A percentile compares a stretch with the other conserved stretches of the same genome.
These are phyloP conservation scores for Eulemur rubriventer DNA, from an alignment of 2,797 vertebrate species.

Conservation along the genomic window DNA sequence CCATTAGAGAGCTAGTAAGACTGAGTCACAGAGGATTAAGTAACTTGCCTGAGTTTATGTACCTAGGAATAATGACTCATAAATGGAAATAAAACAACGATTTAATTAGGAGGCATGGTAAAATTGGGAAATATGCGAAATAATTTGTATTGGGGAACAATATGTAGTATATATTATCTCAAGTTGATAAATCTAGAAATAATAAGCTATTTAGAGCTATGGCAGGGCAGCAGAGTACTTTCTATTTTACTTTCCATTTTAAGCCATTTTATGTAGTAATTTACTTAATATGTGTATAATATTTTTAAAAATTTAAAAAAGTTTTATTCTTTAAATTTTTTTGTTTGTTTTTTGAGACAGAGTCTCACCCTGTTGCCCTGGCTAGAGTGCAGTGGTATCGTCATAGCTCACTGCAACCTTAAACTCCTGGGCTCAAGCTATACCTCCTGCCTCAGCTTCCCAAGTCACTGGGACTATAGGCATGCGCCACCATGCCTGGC, in stretches of 20 bases:
- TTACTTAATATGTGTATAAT: background rate
- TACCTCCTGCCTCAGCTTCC: too few species aligned
- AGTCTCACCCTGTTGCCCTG: too few species aligned
- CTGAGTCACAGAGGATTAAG: background rate
- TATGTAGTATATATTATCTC: background rate
- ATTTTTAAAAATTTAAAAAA: background rate
- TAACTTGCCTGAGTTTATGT: background rate
- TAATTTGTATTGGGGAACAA: background rate
- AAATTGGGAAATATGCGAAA: background rate
- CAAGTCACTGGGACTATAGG: too few species aligned
- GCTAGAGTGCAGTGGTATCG: too few species aligned
- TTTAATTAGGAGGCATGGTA: background rate
- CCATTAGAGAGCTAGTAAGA: background rate
- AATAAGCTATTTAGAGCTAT: background rate
- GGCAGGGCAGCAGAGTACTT: background rate
- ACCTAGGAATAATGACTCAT: background rate
- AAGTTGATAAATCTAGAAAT: background rate
- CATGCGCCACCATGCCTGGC: accelerated
- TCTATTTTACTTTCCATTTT: background rate
- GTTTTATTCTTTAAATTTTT: background rate
- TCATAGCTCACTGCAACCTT: too few species aligned
- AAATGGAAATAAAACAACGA: background rate
- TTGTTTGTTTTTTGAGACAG: background rate
- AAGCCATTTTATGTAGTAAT: background rate
- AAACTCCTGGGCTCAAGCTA: too few species aligned